Percentiles rank a stretch among this genome's conserved stretches.
phyloP scores from a whole-genome alignment of 2,888 invertebrate genomes.

The Xanthorhoe spadicearia region DNA sequence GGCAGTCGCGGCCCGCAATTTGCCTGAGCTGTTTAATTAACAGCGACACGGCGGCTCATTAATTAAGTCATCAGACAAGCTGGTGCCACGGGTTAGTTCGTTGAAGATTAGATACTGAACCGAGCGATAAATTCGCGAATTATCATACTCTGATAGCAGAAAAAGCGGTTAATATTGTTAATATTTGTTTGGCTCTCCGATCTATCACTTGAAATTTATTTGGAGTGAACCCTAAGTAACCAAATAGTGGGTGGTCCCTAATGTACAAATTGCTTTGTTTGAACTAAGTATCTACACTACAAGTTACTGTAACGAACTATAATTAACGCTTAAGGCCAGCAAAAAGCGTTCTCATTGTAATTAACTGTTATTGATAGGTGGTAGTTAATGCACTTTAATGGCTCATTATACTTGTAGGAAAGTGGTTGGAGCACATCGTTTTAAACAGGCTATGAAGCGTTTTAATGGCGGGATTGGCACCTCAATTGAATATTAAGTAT shows the following conservation, averaged over 20 bases:
- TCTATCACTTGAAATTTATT: too few relatives aligned
- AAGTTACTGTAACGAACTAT: slow-evolving; percentile 31
- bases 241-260: slow-evolving; percentile 23
- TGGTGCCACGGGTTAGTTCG: slow-evolving; percentile 62
- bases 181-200: not conserved
- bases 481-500: slow-evolving; percentile 11
- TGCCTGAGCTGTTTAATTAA: slow-evolving; percentile 81
- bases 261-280: slow-evolving; percentile 27
- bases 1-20: slow-evolving; percentile 72
- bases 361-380: slow-evolving; percentile 39
- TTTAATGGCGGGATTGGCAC: slow-evolving; percentile 18
- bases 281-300: slow-evolving; percentile 8
- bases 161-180: not conserved
- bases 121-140: slow-evolving; percentile 69
- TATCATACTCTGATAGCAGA: slow-evolving; percentile 49
- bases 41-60: slow-evolving; percentile 80
- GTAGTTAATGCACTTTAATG: slow-evolving; percentile 36
- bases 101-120: slow-evolving; percentile 70
- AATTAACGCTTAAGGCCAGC: slow-evolving; percentile 31
- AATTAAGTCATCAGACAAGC: slow-evolving; percentile 82
- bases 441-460: slow-evolving; percentile 16
- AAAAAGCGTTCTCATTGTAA: slow-evolving; percentile 32
- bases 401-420: slow-evolving; percentile 30
- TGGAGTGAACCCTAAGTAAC: not conserved
- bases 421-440: slow-evolving; percentile 17